Percentiles rank a stretch among this genome's conserved stretches.
phyloP scores from a whole-genome alignment of 2,797 vertebrate genomes.

The Pogoniulus pusillus region DNA sequence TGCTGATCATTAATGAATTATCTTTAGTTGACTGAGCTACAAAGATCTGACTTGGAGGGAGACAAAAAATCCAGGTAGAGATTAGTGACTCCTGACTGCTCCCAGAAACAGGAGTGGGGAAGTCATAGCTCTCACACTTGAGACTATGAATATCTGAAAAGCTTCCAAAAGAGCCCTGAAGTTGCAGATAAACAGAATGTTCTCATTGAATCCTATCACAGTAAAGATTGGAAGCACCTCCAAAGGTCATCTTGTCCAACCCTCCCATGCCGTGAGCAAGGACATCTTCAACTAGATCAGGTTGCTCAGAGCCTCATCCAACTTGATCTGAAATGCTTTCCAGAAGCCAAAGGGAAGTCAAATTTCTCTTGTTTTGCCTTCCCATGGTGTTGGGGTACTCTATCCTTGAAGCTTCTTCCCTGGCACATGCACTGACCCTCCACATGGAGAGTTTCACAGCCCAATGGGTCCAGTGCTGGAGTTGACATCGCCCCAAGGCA shows the following conservation, averaged over 20 bases:
- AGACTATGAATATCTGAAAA: not conserved
- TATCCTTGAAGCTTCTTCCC: not conserved
- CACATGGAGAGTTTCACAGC: rapidly evolving
- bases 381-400: rapidly evolving
- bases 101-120: not conserved
- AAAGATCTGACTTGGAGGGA: not conserved
- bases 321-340: too few relatives aligned
- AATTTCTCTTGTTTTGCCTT: not conserved
- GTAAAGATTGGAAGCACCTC: too few relatives aligned
- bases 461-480: rapidly evolving
- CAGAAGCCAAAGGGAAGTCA: not conserved
- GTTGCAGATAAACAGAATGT: not conserved
- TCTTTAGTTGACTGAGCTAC: not conserved
- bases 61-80: not conserved
- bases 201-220: too few relatives aligned
- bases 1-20: not conserved
- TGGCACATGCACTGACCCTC: not conserved
- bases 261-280: too few relatives aligned
- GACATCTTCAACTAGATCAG: too few relatives aligned
- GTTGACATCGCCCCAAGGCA: rapidly evolving
- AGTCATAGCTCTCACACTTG: not conserved
- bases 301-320: too few relatives aligned
- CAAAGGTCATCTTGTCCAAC: too few relatives aligned
- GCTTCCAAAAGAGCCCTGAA: not conserved
- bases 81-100: not conserved